Evolutionary conservation across 1,140 invertebrate genomes (phyloP), one percentile per base, ranked within the genome.

Genomic region (Ceratina japonica): DNA sequence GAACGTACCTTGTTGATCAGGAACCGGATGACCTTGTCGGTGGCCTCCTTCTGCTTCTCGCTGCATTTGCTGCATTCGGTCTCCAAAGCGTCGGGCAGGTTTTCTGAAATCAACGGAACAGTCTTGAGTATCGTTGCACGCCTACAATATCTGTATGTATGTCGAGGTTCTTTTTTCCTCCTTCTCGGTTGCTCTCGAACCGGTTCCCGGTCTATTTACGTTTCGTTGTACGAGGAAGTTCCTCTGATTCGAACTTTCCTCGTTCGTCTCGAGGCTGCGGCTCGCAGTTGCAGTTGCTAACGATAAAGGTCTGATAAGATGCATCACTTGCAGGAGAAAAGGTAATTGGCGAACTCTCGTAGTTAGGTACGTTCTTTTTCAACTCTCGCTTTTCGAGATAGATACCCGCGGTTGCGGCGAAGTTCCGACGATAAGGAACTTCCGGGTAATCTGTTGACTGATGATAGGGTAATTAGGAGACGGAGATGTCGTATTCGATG

Each of bases 51-150:
- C 87, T 95, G 95, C 37, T 91, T 91, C n/a, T 94, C 92, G 58
- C 92, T 94, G 81, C 95, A 95, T 87, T 95, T 95, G 49, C 78
- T 83, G 85, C 95, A 95, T 13, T 92, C 93, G 0, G 92, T 95
- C 79, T 92, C 89, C 49, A 95, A 76, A 5, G 95, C 95, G 79
- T 95, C 95, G 22, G 93, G 93, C 1, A 95, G 86, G 18, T 92
- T 69, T 10, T 92, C 94, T 93, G 86, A 27, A 87, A 88, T 27
- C 61, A 59, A 31, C 27, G 27, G 4, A 2, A 18, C 49, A 13
- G 1, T 3, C 31, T 13, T 13, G 2, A 31, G 16, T 18, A 44
- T 44, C 37, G 37, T 44, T 0, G 12, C 0, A 5, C 3, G 16
- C 27, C 8, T 20, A 37, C 5, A 24, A 22, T 58, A 58, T 20